Evolutionary conservation across 2,797 vertebrate genomes (phyloP).

Genomic region (Falco cherrug): DNA sequence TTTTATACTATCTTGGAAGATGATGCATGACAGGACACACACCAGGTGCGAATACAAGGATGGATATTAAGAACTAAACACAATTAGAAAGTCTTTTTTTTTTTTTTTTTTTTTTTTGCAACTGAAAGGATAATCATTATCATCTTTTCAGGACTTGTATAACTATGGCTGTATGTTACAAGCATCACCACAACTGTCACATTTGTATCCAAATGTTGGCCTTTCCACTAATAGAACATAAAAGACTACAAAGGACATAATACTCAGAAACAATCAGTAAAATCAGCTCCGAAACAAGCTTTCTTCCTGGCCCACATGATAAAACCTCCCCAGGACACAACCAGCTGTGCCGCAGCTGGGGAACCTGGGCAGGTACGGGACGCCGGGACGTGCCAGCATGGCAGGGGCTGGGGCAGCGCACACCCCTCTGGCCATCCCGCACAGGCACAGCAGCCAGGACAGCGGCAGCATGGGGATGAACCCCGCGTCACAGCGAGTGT

Average conservation of each 20-base stretch:
- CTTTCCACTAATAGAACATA: background rate
- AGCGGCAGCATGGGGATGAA: background rate
- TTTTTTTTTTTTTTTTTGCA: background rate
- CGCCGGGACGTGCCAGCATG: no score
- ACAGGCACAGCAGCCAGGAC: background rate
- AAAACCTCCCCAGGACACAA: background rate
- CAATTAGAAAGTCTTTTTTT: background rate
- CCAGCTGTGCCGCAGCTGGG: background rate
- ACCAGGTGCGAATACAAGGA: no score
- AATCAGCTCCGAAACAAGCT: background rate
- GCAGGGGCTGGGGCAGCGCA: background rate
- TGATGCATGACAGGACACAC: background rate
- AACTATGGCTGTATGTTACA: background rate
- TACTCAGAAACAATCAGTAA: background rate
- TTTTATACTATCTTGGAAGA: background rate
- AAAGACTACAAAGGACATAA: background rate
- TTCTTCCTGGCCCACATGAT: background rate
- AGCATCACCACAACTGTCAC: background rate
- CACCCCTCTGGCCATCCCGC: background rate
- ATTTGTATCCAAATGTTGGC: background rate
- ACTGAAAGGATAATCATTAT: background rate
- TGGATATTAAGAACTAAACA: background rate
- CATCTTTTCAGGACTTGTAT: background rate
- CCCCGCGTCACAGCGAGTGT: background rate
- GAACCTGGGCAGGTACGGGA: background rate